phyloP scores from a whole-genome alignment of 2,888 invertebrate species.

The Timema cristinae region DNA sequence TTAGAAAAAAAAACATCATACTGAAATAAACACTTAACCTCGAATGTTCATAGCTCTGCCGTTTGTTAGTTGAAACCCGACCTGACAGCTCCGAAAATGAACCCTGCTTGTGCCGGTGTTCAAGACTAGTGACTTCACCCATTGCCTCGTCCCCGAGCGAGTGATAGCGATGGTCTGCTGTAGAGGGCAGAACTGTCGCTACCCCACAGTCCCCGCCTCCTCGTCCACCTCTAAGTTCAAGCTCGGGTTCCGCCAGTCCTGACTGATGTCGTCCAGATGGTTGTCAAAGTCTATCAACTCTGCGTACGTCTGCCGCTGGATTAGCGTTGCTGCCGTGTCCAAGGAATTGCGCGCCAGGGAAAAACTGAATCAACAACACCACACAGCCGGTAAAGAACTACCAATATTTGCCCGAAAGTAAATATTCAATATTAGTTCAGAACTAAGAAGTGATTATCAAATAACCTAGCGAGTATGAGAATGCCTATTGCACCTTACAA shows the following conservation, averaged over 20 bases:
- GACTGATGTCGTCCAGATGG: conserved; percentile 84
- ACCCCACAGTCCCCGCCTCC: conserved; percentile 26
- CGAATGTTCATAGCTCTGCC: too few relatives aligned
- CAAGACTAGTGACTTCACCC: too few relatives aligned
- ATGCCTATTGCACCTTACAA: too few relatives aligned
- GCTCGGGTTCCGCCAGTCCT: conserved; percentile 83
- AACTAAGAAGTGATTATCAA: too few relatives aligned
- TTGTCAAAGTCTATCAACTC: conserved; percentile 91
- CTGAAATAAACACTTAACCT: too few relatives aligned
- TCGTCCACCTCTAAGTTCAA: conserved; percentile 58
- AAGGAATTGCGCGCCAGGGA: conserved; percentile 45
- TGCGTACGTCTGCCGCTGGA: conserved; percentile 65
- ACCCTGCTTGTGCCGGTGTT: too few relatives aligned
- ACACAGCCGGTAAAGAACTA: neutral
- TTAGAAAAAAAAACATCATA: too few relatives aligned
- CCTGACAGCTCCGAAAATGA: too few relatives aligned
- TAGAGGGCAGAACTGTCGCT: conserved; percentile 39
- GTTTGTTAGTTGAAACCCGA: too few relatives aligned
- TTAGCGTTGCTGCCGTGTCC: conserved; percentile 64
- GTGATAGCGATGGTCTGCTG: conserved; percentile 38
- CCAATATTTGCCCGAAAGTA: neutral
- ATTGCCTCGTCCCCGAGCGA: too few relatives aligned
- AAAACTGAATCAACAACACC: conserved; percentile 20
- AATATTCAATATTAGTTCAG: neutral
- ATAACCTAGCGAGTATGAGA: too few relatives aligned